These are phyloP conservation scores for Branchellion lobata DNA, from an alignment of 2,888 invertebrate genomes.

Conservation along the genomic window DNA sequence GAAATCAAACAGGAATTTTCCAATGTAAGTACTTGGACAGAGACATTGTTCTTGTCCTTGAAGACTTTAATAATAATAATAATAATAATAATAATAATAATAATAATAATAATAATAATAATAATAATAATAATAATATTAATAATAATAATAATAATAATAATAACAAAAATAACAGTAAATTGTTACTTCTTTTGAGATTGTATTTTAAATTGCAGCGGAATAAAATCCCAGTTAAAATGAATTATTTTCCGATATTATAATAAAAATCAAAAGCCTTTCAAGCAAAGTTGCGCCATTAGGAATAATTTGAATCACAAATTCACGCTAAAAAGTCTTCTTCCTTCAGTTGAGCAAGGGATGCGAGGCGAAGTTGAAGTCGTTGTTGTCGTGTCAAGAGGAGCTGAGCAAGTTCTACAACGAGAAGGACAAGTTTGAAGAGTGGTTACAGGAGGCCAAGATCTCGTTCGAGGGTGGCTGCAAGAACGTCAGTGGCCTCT, in stretches of 20 bases:
- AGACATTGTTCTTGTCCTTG: too few species aligned
- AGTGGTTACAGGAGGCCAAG: conserved; percentile 56
- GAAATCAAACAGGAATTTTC: not conserved
- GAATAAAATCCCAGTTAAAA: too few species aligned
- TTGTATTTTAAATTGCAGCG: too few species aligned
- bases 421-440: conserved; percentile 56
- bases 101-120: too few species aligned
- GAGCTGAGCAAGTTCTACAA: conserved; percentile 58
- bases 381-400: conserved; percentile 54
- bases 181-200: too few species aligned
- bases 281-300: not conserved
- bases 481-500: not conserved
- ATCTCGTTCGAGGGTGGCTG: not conserved
- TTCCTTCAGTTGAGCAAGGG: conserved; percentile 48
- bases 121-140: too few species aligned
- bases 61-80: too few species aligned
- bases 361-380: conserved; percentile 48
- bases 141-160: too few species aligned
- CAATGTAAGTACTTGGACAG: not conserved
- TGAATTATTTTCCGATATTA: too few species aligned
- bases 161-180: too few species aligned
- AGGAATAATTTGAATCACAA: conserved; percentile 1
- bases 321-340: not conserved
- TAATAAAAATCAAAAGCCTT: too few species aligned
- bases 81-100: too few species aligned